These are phyloP conservation scores for Macrobrachium nipponense DNA, from an alignment of 1,140 invertebrate species.

Conservation along the genomic window DNA sequence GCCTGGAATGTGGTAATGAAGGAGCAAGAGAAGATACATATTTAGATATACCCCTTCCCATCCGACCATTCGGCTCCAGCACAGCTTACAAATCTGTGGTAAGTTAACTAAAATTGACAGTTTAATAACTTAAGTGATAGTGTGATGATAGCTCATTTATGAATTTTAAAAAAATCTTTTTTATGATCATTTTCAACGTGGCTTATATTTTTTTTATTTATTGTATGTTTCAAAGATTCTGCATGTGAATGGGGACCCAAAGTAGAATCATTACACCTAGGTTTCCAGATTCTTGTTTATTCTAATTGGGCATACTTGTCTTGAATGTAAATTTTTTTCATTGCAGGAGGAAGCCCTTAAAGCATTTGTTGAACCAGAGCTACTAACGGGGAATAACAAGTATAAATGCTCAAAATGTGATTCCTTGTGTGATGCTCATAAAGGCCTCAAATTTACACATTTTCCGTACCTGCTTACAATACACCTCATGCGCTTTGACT, in stretches of 20 bases:
- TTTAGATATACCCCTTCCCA: slow-evolving; percentile 88
- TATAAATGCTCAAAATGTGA: slow-evolving; percentile 91
- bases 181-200: neutral
- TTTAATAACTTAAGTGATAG: neutral
- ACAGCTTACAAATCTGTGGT: slow-evolving; percentile 85
- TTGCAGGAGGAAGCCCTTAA: slow-evolving; percentile 83
- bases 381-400: slow-evolving; percentile 87
- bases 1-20: slow-evolving; percentile 86
- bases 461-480: slow-evolving; percentile 91
- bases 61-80: slow-evolving; percentile 84
- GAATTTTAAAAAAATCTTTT: neutral
- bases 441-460: slow-evolving; percentile 88
- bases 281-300: too few species aligned
- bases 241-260: too few species aligned
- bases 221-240: too few species aligned
- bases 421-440: slow-evolving; percentile 91
- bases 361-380: slow-evolving; percentile 89
- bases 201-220: too few species aligned
- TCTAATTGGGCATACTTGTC: too few species aligned
- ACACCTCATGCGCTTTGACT: slow-evolving; percentile 92
- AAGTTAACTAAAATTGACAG: slow-evolving; percentile 66
- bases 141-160: neutral
- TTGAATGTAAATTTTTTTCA: neutral
- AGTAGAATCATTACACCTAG: too few species aligned
- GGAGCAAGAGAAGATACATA: slow-evolving; percentile 88